Base-by-base conservation (phyloP, 64 coral and sea anemone genomes). In the Dendrophyllia cribrosa region DNA sequence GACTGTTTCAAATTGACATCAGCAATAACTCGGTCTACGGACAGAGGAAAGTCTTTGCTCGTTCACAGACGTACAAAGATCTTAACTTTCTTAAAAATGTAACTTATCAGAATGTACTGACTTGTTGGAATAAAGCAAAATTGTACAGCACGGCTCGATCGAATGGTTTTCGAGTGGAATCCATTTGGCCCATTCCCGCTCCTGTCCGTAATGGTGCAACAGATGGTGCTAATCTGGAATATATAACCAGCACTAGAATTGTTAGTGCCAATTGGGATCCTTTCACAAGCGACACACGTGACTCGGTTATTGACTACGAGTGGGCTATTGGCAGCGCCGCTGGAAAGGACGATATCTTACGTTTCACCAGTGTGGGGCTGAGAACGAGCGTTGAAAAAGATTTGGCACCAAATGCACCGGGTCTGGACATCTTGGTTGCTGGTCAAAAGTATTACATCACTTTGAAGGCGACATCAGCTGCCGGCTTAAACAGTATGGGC, bases 111-210 rank as follows among this genome's bases (percentile, higher is more conserved):
- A 97, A 86, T 49, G 68, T 88, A 24, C 19, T 97, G n/a, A 71
- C 51, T 11, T 97, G 95, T 91, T 88, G 66, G 76, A 97, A 94
- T 63, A 88, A 76, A 59, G 95, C 95, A 15, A 77, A 74, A 20
- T 45, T 91, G 73, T 50, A 66, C 3, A 72, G 67, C 3, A 75
- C 53, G 7, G 59, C 82, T 48, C 82, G 76, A 50, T 94, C 95
- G 19, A 88, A 97, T 88, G 95, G 95, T 22, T 97, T 97, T 89
- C 88, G 89, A 79, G 76, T 91, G 9, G 92, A 88, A 56, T 91
- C 88, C 45, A 22, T 82, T 34, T 94, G 95, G 95, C 95, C 95
- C 1, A 91, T 74, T 60, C 82, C 95, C 19, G 70, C 79, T 19
- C 7, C 65, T 71, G 69, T 97, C 58, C 64, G 95, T 11, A 68